Evolutionary conservation across 2,113 vertebrate species (phyloP).

Genomic region (Corythornis madagascariensis): DNA sequence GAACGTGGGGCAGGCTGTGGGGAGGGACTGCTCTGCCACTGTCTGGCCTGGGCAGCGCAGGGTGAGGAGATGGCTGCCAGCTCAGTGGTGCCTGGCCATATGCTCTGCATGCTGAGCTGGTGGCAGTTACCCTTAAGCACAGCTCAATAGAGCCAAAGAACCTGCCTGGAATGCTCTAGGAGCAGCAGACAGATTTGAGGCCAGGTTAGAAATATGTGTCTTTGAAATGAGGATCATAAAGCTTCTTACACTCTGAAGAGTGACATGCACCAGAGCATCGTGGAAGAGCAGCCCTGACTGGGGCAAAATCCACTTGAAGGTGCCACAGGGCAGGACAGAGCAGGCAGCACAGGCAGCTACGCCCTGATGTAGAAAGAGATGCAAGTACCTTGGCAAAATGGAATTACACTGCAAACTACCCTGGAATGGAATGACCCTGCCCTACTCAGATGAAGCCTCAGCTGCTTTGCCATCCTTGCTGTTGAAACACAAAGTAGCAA

Average conservation of each 20-base stretch:
- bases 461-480: background rate
- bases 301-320: background rate
- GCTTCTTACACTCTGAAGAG: background rate
- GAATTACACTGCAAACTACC: background rate
- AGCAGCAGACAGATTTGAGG: background rate
- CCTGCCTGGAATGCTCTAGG: background rate
- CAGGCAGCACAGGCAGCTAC: background rate
- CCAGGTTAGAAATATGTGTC: background rate
- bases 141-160: background rate
- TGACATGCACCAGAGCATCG: accelerated
- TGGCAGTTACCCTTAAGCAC: background rate
- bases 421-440: background rate
- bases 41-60: background rate
- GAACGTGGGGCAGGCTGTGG: background rate
- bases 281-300: background rate
- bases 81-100: background rate
- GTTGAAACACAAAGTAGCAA: background rate
- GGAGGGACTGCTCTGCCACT: background rate
- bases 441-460: background rate
- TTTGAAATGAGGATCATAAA: background rate
- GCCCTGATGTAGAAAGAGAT: background rate
- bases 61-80: background rate
- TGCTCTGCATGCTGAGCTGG: background rate
- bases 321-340: background rate
- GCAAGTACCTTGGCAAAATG: background rate